These are phyloP conservation scores for Ginglymostoma cirratum DNA, from an alignment of 2,113 vertebrate genomes.

Conservation along the genomic window DNA sequence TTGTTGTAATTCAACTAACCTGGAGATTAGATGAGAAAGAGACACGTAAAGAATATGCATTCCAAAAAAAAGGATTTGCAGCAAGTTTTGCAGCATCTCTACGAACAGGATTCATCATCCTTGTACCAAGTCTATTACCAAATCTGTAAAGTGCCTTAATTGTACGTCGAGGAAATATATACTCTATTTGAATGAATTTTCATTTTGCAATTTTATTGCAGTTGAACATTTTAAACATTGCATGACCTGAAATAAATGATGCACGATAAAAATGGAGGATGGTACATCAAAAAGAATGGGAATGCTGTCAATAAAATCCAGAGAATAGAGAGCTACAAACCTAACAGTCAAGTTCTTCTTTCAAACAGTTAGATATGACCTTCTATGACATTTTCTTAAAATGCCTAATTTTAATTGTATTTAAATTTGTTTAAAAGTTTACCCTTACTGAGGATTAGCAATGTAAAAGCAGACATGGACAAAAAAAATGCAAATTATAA, in stretches of 20 bases:
- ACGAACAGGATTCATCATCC: not conserved
- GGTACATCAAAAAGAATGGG: not conserved
- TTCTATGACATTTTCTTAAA: not conserved
- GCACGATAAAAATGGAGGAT: not conserved
- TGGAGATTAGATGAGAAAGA: not conserved
- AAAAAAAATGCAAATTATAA: not conserved
- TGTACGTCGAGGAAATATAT: not conserved
- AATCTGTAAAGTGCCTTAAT: not conserved
- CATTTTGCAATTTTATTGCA: not conserved
- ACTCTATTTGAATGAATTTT: not conserved
- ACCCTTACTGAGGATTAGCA: not conserved
- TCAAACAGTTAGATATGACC: not conserved
- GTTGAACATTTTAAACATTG: not conserved
- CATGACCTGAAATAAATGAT: not conserved
- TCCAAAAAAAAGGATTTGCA: not conserved
- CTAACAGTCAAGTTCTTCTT: not conserved
- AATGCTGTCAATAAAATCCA: not conserved
- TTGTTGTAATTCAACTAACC: not conserved
- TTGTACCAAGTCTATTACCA: not conserved
- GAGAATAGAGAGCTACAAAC: not conserved
- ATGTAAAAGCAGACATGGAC: not conserved
- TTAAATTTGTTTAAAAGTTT: not conserved
- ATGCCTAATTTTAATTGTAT: not conserved
- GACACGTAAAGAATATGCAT: not conserved
- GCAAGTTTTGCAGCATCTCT: not conserved